Conservation (phyloP, 2,797 vertebrate species). For the Hozukius guyotensis region DNA sequence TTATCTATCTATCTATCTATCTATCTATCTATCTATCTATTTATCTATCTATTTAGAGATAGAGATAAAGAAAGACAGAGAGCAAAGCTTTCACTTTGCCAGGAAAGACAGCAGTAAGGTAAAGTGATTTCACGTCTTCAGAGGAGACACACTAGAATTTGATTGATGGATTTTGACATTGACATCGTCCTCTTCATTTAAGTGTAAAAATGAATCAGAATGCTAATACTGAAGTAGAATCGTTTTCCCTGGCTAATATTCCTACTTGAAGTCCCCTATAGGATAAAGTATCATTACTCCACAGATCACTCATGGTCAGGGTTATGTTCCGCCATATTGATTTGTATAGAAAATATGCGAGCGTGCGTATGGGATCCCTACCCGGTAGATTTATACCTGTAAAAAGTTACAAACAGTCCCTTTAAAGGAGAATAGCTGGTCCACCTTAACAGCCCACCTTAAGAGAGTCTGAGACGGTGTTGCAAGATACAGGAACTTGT, state of each 20-base stretch:
- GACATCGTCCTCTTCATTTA: slow-evolving; percentile 58
- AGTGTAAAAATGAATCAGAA: slow-evolving; percentile 54
- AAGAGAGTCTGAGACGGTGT: too few species aligned
- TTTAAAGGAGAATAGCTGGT: too few species aligned
- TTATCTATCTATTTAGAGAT: too few species aligned
- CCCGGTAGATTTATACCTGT: too few species aligned
- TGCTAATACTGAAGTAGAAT: slow-evolving; percentile 47
- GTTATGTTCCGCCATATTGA: slow-evolving; percentile 55
- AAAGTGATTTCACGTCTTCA: slow-evolving; percentile 25
- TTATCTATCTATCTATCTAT: too few species aligned
- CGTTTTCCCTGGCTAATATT: slow-evolving; percentile 38
- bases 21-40: not conserved
- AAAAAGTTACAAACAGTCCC: too few species aligned
- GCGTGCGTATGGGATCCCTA: too few species aligned
- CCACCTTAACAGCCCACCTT: too few species aligned
- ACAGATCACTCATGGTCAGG: slow-evolving; percentile 54
- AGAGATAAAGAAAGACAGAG: not conserved
- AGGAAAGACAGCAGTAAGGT: slow-evolving; percentile 14
- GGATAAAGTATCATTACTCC: slow-evolving; percentile 56
- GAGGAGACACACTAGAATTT: slow-evolving; percentile 25
- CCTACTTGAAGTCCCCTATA: slow-evolving; percentile 43
- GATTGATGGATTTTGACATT: slow-evolving; percentile 64
- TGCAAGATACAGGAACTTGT: not conserved
- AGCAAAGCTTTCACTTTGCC: not conserved
- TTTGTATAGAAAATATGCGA: slow-evolving; percentile 59